These are phyloP conservation scores for Philopedon plagiatum DNA, from an alignment of 2,888 invertebrate genomes.

Conservation along the genomic window DNA sequence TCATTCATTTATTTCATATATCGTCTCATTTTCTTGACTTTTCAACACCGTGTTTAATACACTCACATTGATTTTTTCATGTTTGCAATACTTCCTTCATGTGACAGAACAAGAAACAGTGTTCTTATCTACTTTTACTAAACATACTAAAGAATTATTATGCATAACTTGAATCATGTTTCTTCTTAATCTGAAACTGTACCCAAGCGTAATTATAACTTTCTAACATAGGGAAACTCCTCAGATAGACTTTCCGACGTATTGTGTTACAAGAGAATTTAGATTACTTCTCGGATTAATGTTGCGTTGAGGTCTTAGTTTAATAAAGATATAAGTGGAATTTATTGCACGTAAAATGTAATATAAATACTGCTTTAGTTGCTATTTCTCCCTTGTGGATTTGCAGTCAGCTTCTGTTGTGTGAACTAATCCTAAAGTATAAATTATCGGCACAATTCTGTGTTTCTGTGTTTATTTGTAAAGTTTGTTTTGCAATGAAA, in stretches of 20 bases:
- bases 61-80: too few species aligned
- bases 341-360: constrained; percentile 25
- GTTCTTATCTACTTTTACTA: not conserved
- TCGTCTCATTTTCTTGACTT: too few species aligned
- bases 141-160: not conserved
- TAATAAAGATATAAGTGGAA: constrained; percentile 44
- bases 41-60: too few species aligned
- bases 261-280: constrained; percentile 18
- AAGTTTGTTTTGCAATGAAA: too few species aligned
- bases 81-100: too few species aligned
- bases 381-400: not conserved
- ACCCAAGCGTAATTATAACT: constrained; percentile 21
- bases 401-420: too few species aligned
- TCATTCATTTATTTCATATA: too few species aligned
- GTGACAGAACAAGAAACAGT: too few species aligned
- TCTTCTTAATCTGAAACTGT: constrained; percentile 4
- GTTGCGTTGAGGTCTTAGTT: constrained; percentile 30
- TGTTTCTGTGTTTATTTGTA: too few species aligned
- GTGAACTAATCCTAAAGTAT: too few species aligned
- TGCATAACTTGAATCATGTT: not conserved
- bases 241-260: constrained; percentile 21
- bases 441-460: too few species aligned
- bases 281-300: constrained; percentile 40
- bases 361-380: not conserved
- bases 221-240: constrained; percentile 10